Evolutionary conservation across 2,113 vertebrate species (phyloP), one percentile per base, ranked within the genome.

Genomic region (Neolamprologus sp.): DNA sequence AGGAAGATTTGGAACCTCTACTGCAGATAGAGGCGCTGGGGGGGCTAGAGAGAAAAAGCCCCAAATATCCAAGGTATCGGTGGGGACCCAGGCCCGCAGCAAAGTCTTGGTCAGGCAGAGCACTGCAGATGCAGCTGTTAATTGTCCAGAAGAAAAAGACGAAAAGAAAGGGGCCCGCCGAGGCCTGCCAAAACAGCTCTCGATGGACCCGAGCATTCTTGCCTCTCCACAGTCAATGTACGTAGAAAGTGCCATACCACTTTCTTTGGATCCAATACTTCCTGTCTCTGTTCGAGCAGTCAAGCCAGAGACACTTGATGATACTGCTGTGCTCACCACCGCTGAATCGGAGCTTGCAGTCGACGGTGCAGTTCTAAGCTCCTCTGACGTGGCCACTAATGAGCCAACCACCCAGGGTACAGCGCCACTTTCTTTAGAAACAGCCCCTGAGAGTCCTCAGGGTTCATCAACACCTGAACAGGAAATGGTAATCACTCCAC

Each of bases 61-160:
- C 30, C 93, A 90, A 19, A 78, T 95, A 13, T 93, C 93, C 58
- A 95, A 95, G 80, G 94, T 97, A 28, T 97, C 96, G 14, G 96
- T 97, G 57, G 96, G 96, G 13, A 97, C 96, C 9, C 96, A 97
- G 88, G 96, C 96, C 51, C 95, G 94, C 84, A 94, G 93, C 84
- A 96, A 96, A 80, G 94, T 92, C 13, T 83, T 97, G 58, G 89
- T 97, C 21, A 91, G 96, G 33, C 96, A 97, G 94, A 96, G 95
- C 89, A 97, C 96, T 5, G 96, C 95, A 4, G 96, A 97, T 47
- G 96, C 96, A 33, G 96, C 96, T 0, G 96, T 97, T 14, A 97
- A 96, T 35, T 97, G 96, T 92, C 96, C 96, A 47, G 95, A 96
- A 13, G 94, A 96, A 42, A 93, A 91, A 23, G 93, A 95, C 2